Evolutionary conservation across 2,888 invertebrate genomes (phyloP).

Genomic region (Drosophila fungiperda): DNA sequence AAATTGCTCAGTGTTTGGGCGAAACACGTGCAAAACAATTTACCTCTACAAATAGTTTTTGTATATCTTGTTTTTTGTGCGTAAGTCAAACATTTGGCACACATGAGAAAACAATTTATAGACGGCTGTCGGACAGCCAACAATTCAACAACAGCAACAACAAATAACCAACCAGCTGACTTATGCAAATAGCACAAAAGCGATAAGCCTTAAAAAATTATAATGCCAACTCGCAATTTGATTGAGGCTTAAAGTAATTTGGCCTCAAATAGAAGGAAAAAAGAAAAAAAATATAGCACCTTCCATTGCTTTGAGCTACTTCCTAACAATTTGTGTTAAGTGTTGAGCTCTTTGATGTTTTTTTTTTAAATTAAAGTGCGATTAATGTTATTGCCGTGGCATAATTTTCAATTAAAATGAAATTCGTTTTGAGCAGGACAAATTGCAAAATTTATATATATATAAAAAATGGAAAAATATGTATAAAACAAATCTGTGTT

Average conservation of each 20-base stretch:
- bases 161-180: constrained; percentile 66
- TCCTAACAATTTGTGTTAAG: constrained; percentile 37
- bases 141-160: constrained; percentile 33
- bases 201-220: constrained; percentile 42
- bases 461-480: constrained; percentile 10
- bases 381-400: constrained; percentile 73
- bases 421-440: constrained; percentile 75
- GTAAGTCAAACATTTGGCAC: constrained; percentile 77
- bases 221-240: constrained; percentile 48
- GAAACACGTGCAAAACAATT: constrained; percentile 51
- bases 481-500: constrained; percentile 38
- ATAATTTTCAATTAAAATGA: constrained; percentile 79
- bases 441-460: constrained; percentile 53
- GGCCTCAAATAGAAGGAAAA: constrained; percentile 2
- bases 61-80: constrained; percentile 41
- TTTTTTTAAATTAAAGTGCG: constrained; percentile 57
- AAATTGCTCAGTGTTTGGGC: constrained; percentile 35
- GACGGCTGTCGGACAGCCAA: constrained; percentile 54
- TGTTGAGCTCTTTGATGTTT: constrained; percentile 21
- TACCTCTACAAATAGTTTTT: constrained; percentile 60
- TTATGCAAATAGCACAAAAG: constrained; percentile 67
- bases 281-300: constrained; percentile 16
- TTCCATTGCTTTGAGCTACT: constrained; percentile 34
- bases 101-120: constrained; percentile 77
- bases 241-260: constrained; percentile 40